These are phyloP conservation scores for Polydrusus pterygomalis DNA, from an alignment of 2,888 invertebrate genomes.

Conservation along the genomic window DNA sequence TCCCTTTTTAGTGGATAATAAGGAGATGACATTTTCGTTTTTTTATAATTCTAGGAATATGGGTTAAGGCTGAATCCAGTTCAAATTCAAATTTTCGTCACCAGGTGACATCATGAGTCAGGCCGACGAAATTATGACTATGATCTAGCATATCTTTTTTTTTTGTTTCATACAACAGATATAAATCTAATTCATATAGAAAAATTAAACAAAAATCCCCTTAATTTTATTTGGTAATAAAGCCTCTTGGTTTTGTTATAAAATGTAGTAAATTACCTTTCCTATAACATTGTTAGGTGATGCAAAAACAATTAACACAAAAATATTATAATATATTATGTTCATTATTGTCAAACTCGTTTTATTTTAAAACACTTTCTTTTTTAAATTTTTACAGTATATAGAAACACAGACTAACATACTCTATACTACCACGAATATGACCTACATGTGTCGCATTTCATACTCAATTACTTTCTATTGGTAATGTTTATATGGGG, in stretches of 20 bases:
- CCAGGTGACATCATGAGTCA: no score
- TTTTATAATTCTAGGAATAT: no score
- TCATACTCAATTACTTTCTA: not conserved
- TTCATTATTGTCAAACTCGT: not conserved
- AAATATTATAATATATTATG: not conserved
- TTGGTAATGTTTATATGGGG: constrained; percentile 20
- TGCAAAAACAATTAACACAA: not conserved
- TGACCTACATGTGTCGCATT: constrained; percentile 13
- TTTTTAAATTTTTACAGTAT: not conserved
- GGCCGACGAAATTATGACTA: no score
- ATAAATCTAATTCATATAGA: no score
- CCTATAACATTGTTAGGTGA: not conserved
- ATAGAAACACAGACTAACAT: not conserved
- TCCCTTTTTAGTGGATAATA: no score
- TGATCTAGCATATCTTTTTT: no score
- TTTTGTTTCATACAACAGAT: no score
- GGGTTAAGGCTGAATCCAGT: no score
- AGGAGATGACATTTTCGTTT: no score
- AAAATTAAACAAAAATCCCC: no score
- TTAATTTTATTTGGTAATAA: no score
- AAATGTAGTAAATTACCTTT: constrained; percentile 6
- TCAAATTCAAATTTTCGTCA: no score
- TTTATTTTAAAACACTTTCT: not conserved
- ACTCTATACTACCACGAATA: not conserved
- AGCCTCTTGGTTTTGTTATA: not conserved